Base-by-base conservation (phyloP, 2,888 invertebrate genomes). In the Aporophyla nigra region DNA sequence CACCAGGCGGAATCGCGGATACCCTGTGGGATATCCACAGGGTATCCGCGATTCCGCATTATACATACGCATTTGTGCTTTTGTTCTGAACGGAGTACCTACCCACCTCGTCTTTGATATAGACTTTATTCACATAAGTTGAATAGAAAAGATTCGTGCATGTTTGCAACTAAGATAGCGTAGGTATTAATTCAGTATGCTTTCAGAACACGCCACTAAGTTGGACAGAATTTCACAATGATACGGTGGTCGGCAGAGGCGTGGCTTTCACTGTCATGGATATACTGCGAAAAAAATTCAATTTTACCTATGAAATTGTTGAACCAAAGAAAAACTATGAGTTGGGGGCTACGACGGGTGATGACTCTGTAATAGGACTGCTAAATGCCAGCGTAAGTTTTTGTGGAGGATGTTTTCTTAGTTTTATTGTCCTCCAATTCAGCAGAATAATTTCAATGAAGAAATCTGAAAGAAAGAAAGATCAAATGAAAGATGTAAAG, bases 221-320 rank as follows among this genome's bases (percentile, higher is more conserved):
- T 88, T 97, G 97, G 90, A 96, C 96, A 5, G 92, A 94, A 65
- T 90, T 81, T 33, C 82, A 91, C 19, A 97, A 98, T 92, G 97
- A 97, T 1, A 97, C 96, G 0, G 85, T 97, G 9, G 86, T 95
- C 0, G 98, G 98, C 0, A 92, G 88, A 2, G 99, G 99, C 0
- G 97, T 98, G 10, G 98, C 98, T 0, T 98, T 98, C 90, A 95
- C 97, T 71, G 93, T 99, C 71, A 93, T 99, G 16, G 94, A 98
- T 46, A 97, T 98, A 66, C 95, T 99, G 5, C 97, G 97, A 62
- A 92, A 97, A 73, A 97, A 97, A 87, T 98, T 97, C 85, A 98
- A 98, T 85, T 98, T 99, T 82, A 98, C 98, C 0, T 98, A 98
- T 88, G 97, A 97, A 21, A 96, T 98, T 1, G 92, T 98, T 21